Evolutionary conservation across 1,140 invertebrate species (phyloP).

Genomic region (Samia ricini): DNA sequence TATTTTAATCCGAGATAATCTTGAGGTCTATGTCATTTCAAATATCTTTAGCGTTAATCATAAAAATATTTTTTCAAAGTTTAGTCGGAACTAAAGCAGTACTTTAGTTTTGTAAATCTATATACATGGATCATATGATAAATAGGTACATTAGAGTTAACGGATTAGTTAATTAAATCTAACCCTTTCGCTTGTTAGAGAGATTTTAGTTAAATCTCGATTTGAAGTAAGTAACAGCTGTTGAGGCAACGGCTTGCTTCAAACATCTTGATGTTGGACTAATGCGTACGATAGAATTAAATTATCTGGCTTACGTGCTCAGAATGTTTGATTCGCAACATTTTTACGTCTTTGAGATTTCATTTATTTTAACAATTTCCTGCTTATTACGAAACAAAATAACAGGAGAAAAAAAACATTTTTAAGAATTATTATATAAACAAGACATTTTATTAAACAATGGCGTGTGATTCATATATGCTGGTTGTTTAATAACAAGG

Average conservation of each 20-base stretch:
- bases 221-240: slow-evolving; percentile 11
- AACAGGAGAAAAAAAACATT: too few species aligned
- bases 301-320: slow-evolving; percentile 11
- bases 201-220: slow-evolving; percentile 9
- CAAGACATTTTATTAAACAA: too few species aligned
- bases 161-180: slow-evolving; percentile 18
- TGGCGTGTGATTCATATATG: too few species aligned
- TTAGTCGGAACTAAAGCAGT: too few species aligned
- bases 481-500: too few species aligned
- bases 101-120: not conserved
- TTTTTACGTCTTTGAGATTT: not conserved
- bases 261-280: slow-evolving; percentile 9
- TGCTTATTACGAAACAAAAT: too few species aligned
- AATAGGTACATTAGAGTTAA: slow-evolving; percentile 16
- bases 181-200: slow-evolving; percentile 19
- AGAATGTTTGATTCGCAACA: not conserved
- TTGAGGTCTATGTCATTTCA: too few species aligned
- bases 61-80: too few species aligned
- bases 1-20: too few species aligned
- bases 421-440: too few species aligned
- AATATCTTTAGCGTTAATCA: too few species aligned
- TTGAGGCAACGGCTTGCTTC: slow-evolving; percentile 6
- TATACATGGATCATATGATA: slow-evolving; percentile 4
- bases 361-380: too few species aligned
- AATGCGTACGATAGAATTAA: slow-evolving; percentile 3